These are phyloP conservation scores for Drosophila albomicans DNA, from an alignment of 1,140 invertebrate genomes.

Conservation along the genomic window DNA sequence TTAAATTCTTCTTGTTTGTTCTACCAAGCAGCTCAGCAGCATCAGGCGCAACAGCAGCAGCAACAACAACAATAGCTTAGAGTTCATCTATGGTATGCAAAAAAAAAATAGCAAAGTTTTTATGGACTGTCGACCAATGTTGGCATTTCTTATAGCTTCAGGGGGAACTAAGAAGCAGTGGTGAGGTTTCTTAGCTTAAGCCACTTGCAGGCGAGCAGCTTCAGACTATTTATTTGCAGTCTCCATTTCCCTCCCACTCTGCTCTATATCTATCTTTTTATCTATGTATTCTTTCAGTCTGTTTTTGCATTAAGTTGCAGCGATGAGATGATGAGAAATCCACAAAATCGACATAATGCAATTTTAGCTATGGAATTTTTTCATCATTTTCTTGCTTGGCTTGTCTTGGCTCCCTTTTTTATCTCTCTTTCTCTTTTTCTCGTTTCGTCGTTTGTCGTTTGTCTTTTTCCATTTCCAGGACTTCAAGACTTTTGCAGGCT, in stretches of 20 bases:
- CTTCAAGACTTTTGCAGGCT: neutral
- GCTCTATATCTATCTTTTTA: constrained; percentile 15
- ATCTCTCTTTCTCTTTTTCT: too few species aligned
- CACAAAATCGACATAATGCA: constrained; percentile 82
- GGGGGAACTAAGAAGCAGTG: neutral
- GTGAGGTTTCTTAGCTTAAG: constrained; percentile 30
- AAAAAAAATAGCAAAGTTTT: constrained; percentile 46
- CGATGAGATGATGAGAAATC: constrained; percentile 53
- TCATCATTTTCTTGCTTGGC: constrained; percentile 31
- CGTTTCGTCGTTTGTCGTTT: constrained; percentile 7
- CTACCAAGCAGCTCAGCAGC: neutral
- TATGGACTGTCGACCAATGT: constrained; percentile 61
- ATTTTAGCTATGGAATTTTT: constrained; percentile 65
- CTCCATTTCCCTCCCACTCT: constrained; percentile 15
- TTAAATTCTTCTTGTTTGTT: constrained; percentile 9
- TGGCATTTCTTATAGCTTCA: constrained; percentile 64
- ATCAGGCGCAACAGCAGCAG: constrained; percentile 12
- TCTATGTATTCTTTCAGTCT: constrained; percentile 2
- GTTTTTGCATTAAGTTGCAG: constrained; percentile 23
- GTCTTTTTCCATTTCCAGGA: constrained; percentile 19
- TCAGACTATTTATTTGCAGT: constrained; percentile 28
- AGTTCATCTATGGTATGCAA: constrained; percentile 45
- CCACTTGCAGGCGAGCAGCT: constrained; percentile 64
- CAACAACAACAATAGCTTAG: neutral
- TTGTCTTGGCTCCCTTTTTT: neutral